phyloP scores from a whole-genome alignment of 2,888 invertebrate species.

The Papilio demoleus region DNA sequence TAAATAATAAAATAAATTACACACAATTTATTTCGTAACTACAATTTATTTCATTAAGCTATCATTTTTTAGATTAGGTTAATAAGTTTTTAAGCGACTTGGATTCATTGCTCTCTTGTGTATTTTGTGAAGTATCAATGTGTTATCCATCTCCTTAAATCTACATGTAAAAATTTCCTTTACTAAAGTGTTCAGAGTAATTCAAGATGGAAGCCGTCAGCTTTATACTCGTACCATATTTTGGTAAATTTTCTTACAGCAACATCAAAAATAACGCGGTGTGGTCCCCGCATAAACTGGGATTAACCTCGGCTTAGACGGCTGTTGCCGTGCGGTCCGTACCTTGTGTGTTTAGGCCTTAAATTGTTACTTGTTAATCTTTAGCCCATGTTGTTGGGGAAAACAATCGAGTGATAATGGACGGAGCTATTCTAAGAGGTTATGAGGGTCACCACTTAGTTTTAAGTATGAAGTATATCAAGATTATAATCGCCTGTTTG shows the following conservation, averaged over 20 bases:
- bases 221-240: neutral
- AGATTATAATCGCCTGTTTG: neutral
- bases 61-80: too few relatives aligned
- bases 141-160: too few relatives aligned
- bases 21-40: too few relatives aligned
- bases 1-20: too few relatives aligned
- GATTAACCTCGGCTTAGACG: conserved; percentile 44
- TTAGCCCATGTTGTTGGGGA: conserved; percentile 45
- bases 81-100: too few relatives aligned
- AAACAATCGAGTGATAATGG: conserved; percentile 38
- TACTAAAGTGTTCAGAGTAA: neutral
- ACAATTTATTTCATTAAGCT: too few relatives aligned
- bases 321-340: conserved; percentile 45
- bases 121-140: too few relatives aligned
- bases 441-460: neutral
- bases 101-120: too few relatives aligned
- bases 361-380: conserved; percentile 66
- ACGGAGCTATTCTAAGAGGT: neutral
- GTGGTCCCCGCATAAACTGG: conserved; percentile 42
- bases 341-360: conserved; percentile 63
- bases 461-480: conserved; percentile 1
- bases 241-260: conserved; percentile 29
- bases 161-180: too few relatives aligned
- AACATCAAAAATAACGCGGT: conserved; percentile 33
- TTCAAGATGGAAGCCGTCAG: conserved; percentile 6